Conservation (phyloP, 2,113 vertebrate genomes). For the Jacana jacana region DNA sequence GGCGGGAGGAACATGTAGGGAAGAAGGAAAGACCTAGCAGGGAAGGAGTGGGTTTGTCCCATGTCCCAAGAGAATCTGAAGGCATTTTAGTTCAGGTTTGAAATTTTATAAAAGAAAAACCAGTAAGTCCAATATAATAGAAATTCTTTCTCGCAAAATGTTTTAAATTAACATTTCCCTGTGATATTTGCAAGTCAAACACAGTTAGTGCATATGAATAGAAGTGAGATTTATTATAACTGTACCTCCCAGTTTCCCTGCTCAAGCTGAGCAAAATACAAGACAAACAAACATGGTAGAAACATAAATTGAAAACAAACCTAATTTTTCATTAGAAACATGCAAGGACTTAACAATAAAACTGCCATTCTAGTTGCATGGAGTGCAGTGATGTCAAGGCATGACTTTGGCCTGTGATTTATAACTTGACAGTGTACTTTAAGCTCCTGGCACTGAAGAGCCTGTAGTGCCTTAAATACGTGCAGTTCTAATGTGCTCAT, state of each 20-base stretch:
- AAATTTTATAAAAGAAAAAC: background rate
- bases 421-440: slow-evolving; percentile 45
- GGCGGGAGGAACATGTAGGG: background rate
- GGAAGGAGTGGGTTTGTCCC: background rate
- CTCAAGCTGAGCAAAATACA: background rate
- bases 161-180: background rate
- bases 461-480: slow-evolving; percentile 43
- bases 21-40: background rate
- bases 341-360: background rate
- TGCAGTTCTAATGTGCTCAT: slow-evolving; percentile 54
- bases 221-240: background rate
- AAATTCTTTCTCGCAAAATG: background rate
- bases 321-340: slow-evolving; percentile 12
- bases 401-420: slow-evolving; percentile 40
- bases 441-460: slow-evolving; percentile 51
- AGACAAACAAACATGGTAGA: slow-evolving; percentile 16
- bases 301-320: slow-evolving; percentile 11
- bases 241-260: background rate
- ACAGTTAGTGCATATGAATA: background rate
- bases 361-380: background rate
- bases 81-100: background rate
- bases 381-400: slow-evolving; percentile 4
- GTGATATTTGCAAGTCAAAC: background rate
- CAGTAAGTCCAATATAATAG: background rate
- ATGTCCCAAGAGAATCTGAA: background rate